These are phyloP conservation scores for Acropternis orthonyx DNA, from an alignment of 2,797 vertebrate genomes.

Conservation along the genomic window DNA sequence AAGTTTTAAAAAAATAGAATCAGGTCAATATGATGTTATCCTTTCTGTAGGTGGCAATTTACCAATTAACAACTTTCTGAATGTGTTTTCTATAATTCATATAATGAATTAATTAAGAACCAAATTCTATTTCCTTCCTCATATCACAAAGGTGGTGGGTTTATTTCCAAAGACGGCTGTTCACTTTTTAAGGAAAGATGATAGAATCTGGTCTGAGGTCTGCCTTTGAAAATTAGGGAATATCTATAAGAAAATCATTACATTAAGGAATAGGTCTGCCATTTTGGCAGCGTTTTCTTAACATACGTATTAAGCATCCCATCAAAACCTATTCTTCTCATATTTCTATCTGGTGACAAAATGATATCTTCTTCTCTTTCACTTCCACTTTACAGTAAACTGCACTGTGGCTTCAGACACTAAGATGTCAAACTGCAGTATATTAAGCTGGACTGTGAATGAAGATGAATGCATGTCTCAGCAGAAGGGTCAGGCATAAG, in stretches of 20 bases:
- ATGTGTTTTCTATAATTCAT: neutral
- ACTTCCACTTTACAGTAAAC: slow-evolving; percentile 20
- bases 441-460: slow-evolving; percentile 24
- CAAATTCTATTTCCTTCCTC: neutral
- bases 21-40: neutral
- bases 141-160: neutral
- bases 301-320: neutral
- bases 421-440: slow-evolving; percentile 11
- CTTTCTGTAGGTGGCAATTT: neutral
- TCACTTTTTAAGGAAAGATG: neutral
- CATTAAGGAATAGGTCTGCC: neutral
- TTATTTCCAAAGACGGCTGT: neutral
- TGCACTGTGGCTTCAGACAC: neutral
- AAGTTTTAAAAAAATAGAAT: neutral
- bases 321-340: neutral
- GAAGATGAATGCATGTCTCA: slow-evolving; percentile 10
- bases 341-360: neutral
- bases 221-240: neutral
- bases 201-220: neutral
- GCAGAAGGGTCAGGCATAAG: neutral
- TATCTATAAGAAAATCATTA: neutral
- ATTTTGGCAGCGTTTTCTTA: neutral
- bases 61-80: neutral
- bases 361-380: neutral
- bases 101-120: neutral